These are phyloP conservation scores for Doris montereyensis DNA, from an alignment of 2,888 invertebrate species.

Conservation along the genomic window DNA sequence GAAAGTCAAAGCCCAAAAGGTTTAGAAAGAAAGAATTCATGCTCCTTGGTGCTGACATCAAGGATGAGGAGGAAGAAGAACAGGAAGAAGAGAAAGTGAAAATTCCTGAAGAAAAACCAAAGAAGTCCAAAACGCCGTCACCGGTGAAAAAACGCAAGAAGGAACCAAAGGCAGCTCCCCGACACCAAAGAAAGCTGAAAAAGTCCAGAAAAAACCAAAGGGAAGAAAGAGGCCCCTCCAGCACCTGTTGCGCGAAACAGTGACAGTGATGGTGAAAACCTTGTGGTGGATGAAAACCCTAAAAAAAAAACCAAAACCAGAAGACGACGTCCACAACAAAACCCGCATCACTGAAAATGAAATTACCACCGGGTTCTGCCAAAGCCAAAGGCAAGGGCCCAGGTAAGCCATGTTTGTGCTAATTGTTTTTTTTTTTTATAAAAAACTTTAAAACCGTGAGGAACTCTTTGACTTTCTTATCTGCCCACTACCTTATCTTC, in stretches of 20 bases:
- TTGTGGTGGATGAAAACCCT: constrained; percentile 74
- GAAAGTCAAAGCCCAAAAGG: constrained; percentile 30
- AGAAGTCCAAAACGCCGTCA: not conserved
- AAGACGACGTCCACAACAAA: constrained; percentile 50
- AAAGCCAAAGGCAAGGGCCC: no score
- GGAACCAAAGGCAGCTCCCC: no score
- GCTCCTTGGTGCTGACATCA: constrained; percentile 26
- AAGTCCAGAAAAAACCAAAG: not conserved
- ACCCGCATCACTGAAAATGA: constrained; percentile 48
- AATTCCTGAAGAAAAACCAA: not conserved
- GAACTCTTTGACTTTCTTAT: no score
- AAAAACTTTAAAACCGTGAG: no score
- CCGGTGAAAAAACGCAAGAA: constrained; percentile 16
- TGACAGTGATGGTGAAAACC: constrained; percentile 71
- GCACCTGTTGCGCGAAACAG: not conserved
- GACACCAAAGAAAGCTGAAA: no score
- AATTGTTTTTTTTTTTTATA: no score
- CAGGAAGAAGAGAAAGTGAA: not conserved
- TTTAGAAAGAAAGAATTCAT: constrained; percentile 29
- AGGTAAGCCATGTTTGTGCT: no score
- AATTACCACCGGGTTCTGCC: constrained; percentile 22
- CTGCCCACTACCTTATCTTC: no score
- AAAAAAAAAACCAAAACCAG: constrained; percentile 55
- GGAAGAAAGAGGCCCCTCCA: not conserved
- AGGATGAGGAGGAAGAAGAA: not conserved